Evolutionary conservation across 2,113 vertebrate species (phyloP).

Genomic region (Anolis sagrei): DNA sequence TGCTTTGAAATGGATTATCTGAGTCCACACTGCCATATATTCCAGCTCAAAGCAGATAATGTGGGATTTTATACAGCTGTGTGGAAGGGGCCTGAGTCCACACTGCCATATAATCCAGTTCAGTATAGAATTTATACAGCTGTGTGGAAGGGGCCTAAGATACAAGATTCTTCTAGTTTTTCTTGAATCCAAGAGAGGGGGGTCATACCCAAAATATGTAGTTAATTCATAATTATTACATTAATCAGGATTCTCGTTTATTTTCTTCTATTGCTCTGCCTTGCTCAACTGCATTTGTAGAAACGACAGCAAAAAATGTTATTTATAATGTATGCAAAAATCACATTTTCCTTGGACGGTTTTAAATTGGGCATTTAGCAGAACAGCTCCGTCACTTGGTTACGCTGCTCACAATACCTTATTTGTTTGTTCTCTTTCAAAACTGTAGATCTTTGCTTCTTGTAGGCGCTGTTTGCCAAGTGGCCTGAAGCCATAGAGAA

Average conservation of each 20-base stretch:
- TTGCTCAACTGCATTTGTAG: not conserved
- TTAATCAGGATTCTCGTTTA: not conserved
- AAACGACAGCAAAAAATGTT: not conserved
- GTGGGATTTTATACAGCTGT: no score
- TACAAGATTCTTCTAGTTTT: not conserved
- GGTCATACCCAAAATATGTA: no score
- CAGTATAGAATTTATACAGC: no score
- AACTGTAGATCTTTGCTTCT: constrained; percentile 10
- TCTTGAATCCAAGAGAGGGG: not conserved
- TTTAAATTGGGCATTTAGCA: constrained; percentile 10
- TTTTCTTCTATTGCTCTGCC: not conserved
- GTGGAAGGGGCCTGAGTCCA: no score
- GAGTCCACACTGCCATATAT: no score
- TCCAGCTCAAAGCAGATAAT: no score
- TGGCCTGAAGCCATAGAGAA: constrained; percentile 15
- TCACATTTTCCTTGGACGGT: not conserved
- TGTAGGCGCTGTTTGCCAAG: constrained; percentile 12
- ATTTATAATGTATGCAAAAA: not conserved
- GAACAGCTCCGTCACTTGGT: not conserved
- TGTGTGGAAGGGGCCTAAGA: no score
- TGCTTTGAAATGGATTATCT: no score
- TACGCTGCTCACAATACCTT: not conserved
- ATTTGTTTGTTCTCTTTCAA: constrained; percentile 9
- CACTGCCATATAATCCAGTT: no score
- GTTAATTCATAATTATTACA: no score